Conservation (phyloP, 2,113 vertebrate genomes). For the Orientallactaga bullata region DNA sequence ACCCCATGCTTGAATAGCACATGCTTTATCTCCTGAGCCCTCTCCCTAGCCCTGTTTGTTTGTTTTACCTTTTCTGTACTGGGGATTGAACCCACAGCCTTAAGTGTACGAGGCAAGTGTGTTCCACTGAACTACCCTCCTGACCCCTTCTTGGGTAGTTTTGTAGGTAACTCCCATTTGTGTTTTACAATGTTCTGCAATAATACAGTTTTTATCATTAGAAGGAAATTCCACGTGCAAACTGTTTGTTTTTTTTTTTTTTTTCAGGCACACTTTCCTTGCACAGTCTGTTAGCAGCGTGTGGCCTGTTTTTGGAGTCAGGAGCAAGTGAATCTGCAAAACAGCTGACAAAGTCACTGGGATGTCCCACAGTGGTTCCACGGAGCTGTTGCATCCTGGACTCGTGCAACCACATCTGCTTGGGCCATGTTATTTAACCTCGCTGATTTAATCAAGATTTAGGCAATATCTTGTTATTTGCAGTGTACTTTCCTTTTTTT, state of each 20-base stretch:
- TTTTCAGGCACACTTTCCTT: slow-evolving; percentile 21
- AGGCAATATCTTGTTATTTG: neutral
- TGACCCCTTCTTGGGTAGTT: neutral
- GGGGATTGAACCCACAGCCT: neutral
- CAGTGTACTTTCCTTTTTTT: neutral
- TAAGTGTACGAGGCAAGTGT: too few relatives aligned
- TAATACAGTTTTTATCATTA: neutral
- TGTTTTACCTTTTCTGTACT: neutral
- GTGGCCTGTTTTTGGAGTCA: neutral
- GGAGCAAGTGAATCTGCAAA: neutral
- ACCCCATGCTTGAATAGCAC: too few relatives aligned
- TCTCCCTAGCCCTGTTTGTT: slow-evolving; percentile 30
- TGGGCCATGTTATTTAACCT: slow-evolving; percentile 34
- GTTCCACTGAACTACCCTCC: neutral
- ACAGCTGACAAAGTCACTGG: slow-evolving; percentile 9
- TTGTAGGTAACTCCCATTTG: slow-evolving; percentile 6
- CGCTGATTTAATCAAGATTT: neutral
- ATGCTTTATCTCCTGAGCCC: neutral
- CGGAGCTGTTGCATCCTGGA: neutral
- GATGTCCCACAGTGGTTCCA: neutral
- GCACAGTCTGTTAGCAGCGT: neutral
- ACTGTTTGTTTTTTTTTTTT: neutral
- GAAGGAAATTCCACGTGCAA: neutral
- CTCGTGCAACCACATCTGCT: neutral
- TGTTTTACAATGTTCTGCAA: slow-evolving; percentile 5